These are phyloP conservation scores for Camponotus floridanus DNA, from an alignment of 1,140 invertebrate species.

Conservation along the genomic window DNA sequence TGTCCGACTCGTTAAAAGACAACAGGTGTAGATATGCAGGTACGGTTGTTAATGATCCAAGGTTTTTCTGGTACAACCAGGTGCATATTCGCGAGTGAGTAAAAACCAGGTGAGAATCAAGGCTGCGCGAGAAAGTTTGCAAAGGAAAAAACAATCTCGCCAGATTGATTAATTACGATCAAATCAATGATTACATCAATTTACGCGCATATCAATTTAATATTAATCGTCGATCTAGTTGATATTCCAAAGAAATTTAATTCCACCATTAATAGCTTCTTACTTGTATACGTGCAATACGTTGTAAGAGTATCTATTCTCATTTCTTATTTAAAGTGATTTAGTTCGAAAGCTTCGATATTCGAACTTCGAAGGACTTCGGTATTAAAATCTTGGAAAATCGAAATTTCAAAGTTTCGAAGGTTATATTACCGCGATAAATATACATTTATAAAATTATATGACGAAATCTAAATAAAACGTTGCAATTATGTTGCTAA, in stretches of 20 bases:
- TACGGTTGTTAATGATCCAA: constrained; percentile 55
- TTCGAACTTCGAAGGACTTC: too few relatives aligned
- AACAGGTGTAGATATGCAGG: constrained; percentile 50
- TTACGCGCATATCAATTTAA: not conserved
- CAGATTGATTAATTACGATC: constrained; percentile 32
- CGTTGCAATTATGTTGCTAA: too few relatives aligned
- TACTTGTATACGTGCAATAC: not conserved
- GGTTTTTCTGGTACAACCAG: constrained; percentile 56
- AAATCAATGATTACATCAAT: not conserved
- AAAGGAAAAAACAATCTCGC: not conserved
- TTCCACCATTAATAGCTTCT: not conserved
- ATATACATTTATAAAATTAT: too few relatives aligned
- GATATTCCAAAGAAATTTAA: not conserved
- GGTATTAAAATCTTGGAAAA: too few relatives aligned
- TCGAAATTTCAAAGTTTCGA: too few relatives aligned
- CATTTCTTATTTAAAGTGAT: too few relatives aligned
- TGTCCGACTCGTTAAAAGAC: not conserved
- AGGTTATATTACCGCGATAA: too few relatives aligned
- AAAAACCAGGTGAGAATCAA: constrained; percentile 60
- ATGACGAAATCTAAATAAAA: too few relatives aligned
- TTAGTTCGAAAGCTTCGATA: too few relatives aligned
- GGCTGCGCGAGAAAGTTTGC: constrained; percentile 50
- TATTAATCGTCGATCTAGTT: not conserved
- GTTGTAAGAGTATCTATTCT: too few relatives aligned
- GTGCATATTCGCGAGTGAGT: constrained; percentile 42